These are phyloP conservation scores for Dicyrtomina minuta DNA, from an alignment of 2,888 invertebrate genomes.

Conservation along the genomic window DNA sequence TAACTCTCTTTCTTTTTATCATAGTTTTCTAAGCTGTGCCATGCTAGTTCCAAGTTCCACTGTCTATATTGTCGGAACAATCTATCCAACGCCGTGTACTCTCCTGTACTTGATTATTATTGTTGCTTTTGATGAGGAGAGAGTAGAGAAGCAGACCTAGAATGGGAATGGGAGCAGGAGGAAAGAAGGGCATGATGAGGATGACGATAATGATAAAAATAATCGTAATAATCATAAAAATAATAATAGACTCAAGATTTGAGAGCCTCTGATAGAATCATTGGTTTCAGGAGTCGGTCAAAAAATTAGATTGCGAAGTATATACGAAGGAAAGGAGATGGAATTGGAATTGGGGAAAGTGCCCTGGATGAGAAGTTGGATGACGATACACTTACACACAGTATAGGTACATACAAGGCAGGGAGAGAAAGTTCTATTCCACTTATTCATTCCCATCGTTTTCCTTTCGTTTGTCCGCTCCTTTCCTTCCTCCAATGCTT, in stretches of 20 bases:
- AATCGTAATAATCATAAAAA: background rate
- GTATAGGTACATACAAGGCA: background rate
- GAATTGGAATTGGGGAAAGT: background rate
- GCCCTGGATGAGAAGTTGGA: too few species aligned
- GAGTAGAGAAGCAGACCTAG: too few species aligned
- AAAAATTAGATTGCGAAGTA: slow-evolving; percentile 6
- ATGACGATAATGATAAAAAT: slow-evolving; percentile 5
- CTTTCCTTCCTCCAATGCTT: too few species aligned
- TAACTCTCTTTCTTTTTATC: too few species aligned
- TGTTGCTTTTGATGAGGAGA: too few species aligned
- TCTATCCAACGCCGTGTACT: too few species aligned
- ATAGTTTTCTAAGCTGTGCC: too few species aligned
- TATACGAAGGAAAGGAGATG: background rate
- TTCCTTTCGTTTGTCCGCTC: slow-evolving; percentile 15
- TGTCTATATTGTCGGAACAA: too few species aligned
- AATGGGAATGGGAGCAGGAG: background rate
- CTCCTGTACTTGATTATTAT: too few species aligned
- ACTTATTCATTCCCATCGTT: slow-evolving; percentile 12
- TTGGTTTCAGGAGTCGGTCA: background rate
- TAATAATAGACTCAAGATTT: slow-evolving; percentile 5
- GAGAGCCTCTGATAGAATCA: slow-evolving; percentile 4
- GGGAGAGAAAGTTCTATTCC: background rate
- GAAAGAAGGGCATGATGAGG: background rate
- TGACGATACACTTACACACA: background rate
- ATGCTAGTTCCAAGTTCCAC: too few species aligned